Percentiles rank a stretch among this genome's conserved stretches.
These are phyloP conservation scores for Tragelaphus buxtoni DNA, from an alignment of 2,113 vertebrate genomes.

Conservation along the genomic window DNA sequence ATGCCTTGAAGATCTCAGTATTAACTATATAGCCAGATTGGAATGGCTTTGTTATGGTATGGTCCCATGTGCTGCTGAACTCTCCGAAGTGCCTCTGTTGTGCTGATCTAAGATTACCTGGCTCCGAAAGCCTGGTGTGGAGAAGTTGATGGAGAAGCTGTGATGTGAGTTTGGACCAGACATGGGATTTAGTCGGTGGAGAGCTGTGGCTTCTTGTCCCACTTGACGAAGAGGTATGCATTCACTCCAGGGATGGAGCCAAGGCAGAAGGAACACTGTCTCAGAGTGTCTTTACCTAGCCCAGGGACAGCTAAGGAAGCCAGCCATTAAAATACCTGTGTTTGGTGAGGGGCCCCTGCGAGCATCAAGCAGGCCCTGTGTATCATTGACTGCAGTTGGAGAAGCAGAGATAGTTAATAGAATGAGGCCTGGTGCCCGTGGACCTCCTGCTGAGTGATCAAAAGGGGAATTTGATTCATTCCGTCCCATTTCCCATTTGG, in stretches of 20 bases:
- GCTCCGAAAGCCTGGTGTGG: neutral
- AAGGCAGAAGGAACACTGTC: neutral
- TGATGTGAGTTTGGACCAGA: neutral
- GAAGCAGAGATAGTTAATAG: neutral
- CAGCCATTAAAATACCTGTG: neutral
- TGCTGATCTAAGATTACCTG: neutral
- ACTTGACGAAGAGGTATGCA: neutral
- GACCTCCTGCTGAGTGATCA: neutral
- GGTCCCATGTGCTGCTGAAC: neutral
- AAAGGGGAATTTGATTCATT: neutral
- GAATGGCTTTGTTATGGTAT: neutral
- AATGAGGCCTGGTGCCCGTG: neutral
- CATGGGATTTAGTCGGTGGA: neutral
- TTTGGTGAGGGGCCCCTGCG: neutral
- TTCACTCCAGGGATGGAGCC: neutral
- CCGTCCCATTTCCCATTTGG: neutral
- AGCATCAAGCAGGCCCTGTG: neutral
- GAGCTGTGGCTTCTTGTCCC: neutral
- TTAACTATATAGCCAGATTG: slow-evolving; percentile 13
- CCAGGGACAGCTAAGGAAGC: neutral
- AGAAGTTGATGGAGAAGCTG: neutral
- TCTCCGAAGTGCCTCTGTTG: slow-evolving; percentile 34
- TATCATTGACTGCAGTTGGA: neutral
- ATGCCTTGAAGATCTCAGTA: neutral
- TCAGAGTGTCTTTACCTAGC: neutral